phyloP scores from a whole-genome alignment of 2,888 invertebrate species.

The Acanthosepion pharaonis region DNA sequence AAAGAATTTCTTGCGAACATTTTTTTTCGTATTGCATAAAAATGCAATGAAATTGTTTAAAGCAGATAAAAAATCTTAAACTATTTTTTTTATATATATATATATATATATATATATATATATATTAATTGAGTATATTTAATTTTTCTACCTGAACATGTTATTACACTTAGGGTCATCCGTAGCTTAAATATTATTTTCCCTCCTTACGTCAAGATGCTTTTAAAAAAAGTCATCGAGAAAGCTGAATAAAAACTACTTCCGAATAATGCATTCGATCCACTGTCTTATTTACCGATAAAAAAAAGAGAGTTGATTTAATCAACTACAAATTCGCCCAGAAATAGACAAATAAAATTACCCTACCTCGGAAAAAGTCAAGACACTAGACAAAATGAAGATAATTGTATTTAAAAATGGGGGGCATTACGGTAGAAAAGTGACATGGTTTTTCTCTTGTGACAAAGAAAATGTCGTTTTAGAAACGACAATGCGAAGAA shows the following conservation, averaged over 20 bases:
- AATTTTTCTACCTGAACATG: not conserved
- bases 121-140: not conserved
- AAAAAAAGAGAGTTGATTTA: not conserved
- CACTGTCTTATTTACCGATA: not conserved
- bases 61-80: too few species aligned
- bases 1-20: too few species aligned
- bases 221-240: not conserved
- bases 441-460: not conserved
- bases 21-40: too few species aligned
- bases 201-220: not conserved
- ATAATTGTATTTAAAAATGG: not conserved
- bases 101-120: too few species aligned
- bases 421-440: not conserved
- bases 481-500: not conserved
- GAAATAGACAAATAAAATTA: constrained; percentile 13
- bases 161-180: not conserved
- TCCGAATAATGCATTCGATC: not conserved
- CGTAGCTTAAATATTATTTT: not conserved
- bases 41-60: too few species aligned
- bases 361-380: not conserved
- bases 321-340: not conserved
- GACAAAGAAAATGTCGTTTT: constrained; percentile 22
- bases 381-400: not conserved
- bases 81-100: too few species aligned
- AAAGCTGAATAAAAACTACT: not conserved